Base-by-base conservation (phyloP, 2,113 vertebrate genomes). In the Anolis carolinensis region DNA sequence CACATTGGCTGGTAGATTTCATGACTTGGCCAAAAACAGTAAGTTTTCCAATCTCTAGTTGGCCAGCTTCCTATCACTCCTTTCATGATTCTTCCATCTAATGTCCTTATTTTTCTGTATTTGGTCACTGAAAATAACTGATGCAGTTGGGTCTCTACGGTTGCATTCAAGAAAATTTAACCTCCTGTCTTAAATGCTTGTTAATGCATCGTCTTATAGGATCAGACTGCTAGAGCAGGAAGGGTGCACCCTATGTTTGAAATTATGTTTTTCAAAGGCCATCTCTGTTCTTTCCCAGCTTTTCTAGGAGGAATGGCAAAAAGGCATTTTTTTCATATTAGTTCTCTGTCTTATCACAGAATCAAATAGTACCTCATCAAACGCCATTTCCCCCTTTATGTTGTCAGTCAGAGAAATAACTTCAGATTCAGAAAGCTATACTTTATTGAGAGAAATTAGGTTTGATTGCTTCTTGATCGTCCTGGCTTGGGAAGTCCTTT, bases 341-440 rank as follows among this genome's bases (percentile, higher is more conserved):
- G 44, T 82, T 77, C 65, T 67, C 0, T 84, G 13, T 23, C 0
- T 89, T 79, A 79, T 34, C 62, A 44, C 52, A 74, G 79, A 0
- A 0, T 18, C 83, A 82, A 21, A 25, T 50, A 44, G 16, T 20
- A 65, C 73, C 52, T 84, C 30, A n/a, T 44, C 48, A 30, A 87
- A 44, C 52, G 67, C 23, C n/a, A 52, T 4, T 0, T 75, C 55
- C 65, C 73, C 0, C 6, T 81, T 74, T 71, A 39, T 82, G 18
- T 71, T 6, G 1, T 87, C 82, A 50, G 63, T 89, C 50, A 23
- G 27, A 92, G 81, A 76, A 86, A 72, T 68, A 52, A 82, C 79
- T 81, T 59, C 83, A 77, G 32, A 79, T 88, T 86, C 84, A 73
- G 34, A 13, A 65, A 82, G 81, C 44, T 71, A 44, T 74, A 48